Base-by-base conservation (phyloP, 2,113 vertebrate genomes). In the Numenius arquata region DNA sequence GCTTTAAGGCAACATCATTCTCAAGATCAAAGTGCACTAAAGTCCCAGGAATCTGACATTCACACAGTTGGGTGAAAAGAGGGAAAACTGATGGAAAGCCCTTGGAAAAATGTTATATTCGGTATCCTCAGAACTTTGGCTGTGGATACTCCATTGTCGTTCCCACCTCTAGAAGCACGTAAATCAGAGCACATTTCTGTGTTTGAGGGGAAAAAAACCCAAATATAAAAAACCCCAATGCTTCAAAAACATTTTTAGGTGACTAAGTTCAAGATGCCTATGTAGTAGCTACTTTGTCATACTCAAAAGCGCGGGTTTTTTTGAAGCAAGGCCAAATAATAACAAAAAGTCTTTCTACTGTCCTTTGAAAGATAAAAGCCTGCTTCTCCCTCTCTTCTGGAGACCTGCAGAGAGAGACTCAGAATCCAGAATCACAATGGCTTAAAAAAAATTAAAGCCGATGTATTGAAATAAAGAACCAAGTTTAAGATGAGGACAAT, bases 131-230 rank as follows among this genome's bases (percentile, higher is more conserved):
- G 29, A 43, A 7, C 78, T 61, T 32, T 4, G 41, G 22, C 75
- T 59, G 9, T 0, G 26, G 32, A 40, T 47, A 9, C 26, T 3
- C 15, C 1, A 0, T 3, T 7, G 20, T 12, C 1, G 0, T 11
- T 47, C 72, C 83, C 4, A 18, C 48, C 21, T 40, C 45, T 12
- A 17, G 15, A 1, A 48, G 55, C 47, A 30, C 5, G 0, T 0
- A 50, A 38, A 76, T 19, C 89, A 62, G 45, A 86, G 84, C 41
- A 36, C 38, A 3, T 0, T 20, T 48, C 12, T 23, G 21, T 6
- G 34, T 59, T 36, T n/a, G 34, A 59, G 56, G 20, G 30, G 18
- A 58, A 58, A 36, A 59, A 22, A 59, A 14, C 6, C 56, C 34
- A n/a, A 59, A 59, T 9, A 53, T 53, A 30, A n/a, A 61, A 71